Evolutionary conservation across 2,888 invertebrate species (phyloP).

Genomic region (Caenorhabditis wallacei): DNA sequence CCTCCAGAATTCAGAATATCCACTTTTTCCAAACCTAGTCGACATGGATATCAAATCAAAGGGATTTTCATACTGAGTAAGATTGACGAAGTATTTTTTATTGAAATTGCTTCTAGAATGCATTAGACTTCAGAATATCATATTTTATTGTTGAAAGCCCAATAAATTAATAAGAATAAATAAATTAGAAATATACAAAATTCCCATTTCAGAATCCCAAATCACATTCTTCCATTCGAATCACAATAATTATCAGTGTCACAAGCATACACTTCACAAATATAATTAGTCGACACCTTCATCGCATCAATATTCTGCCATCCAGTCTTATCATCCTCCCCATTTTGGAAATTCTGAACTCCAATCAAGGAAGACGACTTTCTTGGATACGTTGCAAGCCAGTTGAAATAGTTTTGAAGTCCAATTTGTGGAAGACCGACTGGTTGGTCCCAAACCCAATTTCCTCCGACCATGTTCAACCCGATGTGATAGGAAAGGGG

Average conservation of each 20-base stretch:
- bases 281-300: constrained; percentile 6
- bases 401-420: background rate
- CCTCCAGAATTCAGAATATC: no score
- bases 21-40: no score
- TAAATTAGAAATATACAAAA: background rate
- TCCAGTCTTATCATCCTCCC: background rate
- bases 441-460: constrained; percentile 18
- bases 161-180: background rate
- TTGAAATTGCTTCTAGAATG: no score
- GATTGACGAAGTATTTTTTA: no score
- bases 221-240: no score
- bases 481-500: constrained; percentile 53
- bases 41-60: no score
- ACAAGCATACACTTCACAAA: constrained; percentile 41
- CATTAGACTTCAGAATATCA: no score
- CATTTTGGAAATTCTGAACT: background rate
- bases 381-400: background rate
- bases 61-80: no score
- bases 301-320: constrained; percentile 20
- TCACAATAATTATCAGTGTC: constrained; percentile 41
- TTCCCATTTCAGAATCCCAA: background rate
- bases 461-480: background rate
- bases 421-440: background rate
- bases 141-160: background rate
- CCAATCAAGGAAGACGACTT: background rate